These are phyloP conservation scores for Hypselothyrea guttata DNA, from an alignment of 2,888 invertebrate genomes.

Conservation along the genomic window DNA sequence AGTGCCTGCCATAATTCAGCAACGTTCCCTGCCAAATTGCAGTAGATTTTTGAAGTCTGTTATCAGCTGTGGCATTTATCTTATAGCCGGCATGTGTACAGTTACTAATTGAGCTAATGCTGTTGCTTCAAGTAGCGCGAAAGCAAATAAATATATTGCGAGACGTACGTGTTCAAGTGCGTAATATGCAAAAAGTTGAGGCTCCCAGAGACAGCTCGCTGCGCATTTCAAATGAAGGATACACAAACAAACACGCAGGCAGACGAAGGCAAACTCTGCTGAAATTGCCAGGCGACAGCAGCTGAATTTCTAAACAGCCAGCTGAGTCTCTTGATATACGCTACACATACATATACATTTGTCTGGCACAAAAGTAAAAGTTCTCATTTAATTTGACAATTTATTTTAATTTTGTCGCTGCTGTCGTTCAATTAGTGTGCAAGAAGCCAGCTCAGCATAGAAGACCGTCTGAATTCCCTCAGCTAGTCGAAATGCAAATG, in stretches of 20 bases:
- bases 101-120: conserved; percentile 67
- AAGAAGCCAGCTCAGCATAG: conserved; percentile 31
- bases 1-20: conserved; percentile 67
- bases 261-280: conserved; percentile 50
- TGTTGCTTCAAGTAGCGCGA: conserved; percentile 28
- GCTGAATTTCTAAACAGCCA: conserved; percentile 68
- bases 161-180: conserved; percentile 72
- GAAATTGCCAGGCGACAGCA: conserved; percentile 52
- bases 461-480: conserved; percentile 29
- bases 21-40: conserved; percentile 30
- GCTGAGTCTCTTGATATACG: conserved; percentile 6
- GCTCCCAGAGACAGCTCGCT: conserved; percentile 17
- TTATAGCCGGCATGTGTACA: conserved; percentile 22
- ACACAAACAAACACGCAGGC: conserved; percentile 22
- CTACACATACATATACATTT: neutral
- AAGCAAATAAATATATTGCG: conserved; percentile 70
- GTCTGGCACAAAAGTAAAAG: conserved; percentile 62
- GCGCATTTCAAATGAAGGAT: conserved; percentile 75
- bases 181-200: conserved; percentile 73
- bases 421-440: conserved; percentile 48
- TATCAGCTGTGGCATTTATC: conserved; percentile 42
- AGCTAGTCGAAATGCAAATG: conserved; percentile 42
- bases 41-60: conserved; percentile 37
- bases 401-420: conserved; percentile 68
- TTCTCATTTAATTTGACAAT: conserved; percentile 69